Base-by-base conservation (phyloP, 2,797 vertebrate species). In the Novumbra hubbsi region DNA sequence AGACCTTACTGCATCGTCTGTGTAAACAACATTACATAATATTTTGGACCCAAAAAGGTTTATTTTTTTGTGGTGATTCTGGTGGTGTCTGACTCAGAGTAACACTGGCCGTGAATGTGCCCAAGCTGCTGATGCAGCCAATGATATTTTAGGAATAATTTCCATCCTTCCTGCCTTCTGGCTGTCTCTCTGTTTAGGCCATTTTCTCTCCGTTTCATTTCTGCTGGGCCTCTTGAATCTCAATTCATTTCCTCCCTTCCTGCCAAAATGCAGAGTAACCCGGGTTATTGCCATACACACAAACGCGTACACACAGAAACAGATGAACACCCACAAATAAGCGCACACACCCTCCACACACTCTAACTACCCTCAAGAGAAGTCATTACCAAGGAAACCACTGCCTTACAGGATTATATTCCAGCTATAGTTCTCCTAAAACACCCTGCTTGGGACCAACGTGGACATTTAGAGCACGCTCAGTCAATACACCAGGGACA, bases 31-130 rank as follows among this genome's bases (percentile, higher is more conserved):
- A 62, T 69, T 24, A 75, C 19, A 32, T 52, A 52, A 57, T 73
- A 28, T 74, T 6, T 32, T 30, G 19, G 68, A 73, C 45, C 41
- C 30, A 65, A 21, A 49, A 57, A 48, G 7, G 3, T 57, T 30
- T 57, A 60, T 4, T 74, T 28, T 55, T 71, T 68, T 67, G 67
- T 34, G 24, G 34, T 73, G 63, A 55, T 80, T 84, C 75, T 68
- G 70, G 11, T n/a, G 49, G 72, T 73, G 19, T 73, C 62, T 28
- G 60, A 63, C 41, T 76, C 8, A 0, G 1, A 30, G 28, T 16
- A 16, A 64, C 27, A 64, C 6, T 8, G 71, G 63, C 38, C 78
- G 9, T 32, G 69, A 67, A 27, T 48, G 82, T 15, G 41, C 41
- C 38, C 78, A 45, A 68, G 69, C 68, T 49, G 32, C 50, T n/a